Percentiles rank a stretch among this genome's conserved stretches.
phyloP scores from a whole-genome alignment of 2,113 vertebrate species.

The Salvelinus sp. region DNA sequence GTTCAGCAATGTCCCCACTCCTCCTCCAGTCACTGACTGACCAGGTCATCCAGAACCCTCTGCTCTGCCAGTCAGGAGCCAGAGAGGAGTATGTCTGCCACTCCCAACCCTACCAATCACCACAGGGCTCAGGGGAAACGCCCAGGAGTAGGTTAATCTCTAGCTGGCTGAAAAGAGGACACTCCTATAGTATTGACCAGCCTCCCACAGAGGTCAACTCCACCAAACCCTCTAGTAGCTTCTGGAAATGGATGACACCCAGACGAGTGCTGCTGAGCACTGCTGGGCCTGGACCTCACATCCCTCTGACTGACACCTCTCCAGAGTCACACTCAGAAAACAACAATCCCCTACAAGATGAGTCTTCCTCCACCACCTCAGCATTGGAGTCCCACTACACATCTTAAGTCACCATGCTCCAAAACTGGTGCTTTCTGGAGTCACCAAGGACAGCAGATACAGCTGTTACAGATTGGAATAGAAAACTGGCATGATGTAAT shows the following conservation, averaged over 20 bases:
- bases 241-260: conserved; percentile 3
- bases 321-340: conserved; percentile 1
- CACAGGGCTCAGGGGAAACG: neutral
- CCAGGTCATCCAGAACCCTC: neutral
- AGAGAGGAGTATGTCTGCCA: neutral
- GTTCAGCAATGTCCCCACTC: neutral
- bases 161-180: conserved; percentile 13
- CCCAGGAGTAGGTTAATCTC: conserved; percentile 15
- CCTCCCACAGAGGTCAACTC: neutral
- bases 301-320: neutral
- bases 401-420: too few species aligned
- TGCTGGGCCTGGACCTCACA: neutral
- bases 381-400: too few species aligned
- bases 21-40: conserved; percentile 7
- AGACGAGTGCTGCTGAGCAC: neutral
- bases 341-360: neutral
- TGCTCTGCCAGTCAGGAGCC: neutral
- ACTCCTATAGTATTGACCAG: neutral
- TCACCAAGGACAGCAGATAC: too few species aligned
- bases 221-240: neutral
- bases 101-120: neutral
- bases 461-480: neutral
- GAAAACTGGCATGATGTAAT: neutral
- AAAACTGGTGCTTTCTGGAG: too few species aligned
- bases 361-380: neutral